Percentiles rank a stretch among this genome's conserved stretches.
These are phyloP conservation scores for Diceros bicornis DNA, from an alignment of 2,797 vertebrate genomes.

Conservation along the genomic window DNA sequence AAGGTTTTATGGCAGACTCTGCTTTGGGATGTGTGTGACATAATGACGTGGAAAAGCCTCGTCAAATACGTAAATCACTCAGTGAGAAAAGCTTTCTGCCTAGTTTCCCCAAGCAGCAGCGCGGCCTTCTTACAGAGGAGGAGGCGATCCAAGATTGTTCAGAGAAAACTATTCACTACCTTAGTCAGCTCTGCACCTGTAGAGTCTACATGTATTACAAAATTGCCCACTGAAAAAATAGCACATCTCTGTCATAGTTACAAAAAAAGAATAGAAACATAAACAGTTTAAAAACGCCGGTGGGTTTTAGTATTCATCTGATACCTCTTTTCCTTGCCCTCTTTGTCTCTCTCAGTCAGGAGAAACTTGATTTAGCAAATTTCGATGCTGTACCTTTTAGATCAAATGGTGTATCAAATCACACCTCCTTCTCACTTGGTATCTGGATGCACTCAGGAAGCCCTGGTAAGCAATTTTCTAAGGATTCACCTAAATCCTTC, in stretches of 20 bases:
- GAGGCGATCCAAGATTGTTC: conserved; percentile 75
- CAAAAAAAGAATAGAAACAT: conserved; percentile 63
- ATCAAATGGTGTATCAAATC: background rate
- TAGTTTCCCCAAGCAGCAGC: conserved; percentile 30
- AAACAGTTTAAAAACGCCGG: conserved; percentile 51
- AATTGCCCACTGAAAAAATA: conserved; percentile 74
- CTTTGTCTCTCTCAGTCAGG: background rate
- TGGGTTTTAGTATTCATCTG: conserved; percentile 22
- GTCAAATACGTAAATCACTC: background rate
- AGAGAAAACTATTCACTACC: conserved; percentile 56
- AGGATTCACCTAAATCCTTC: conserved; percentile 8
- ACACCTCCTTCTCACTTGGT: background rate
- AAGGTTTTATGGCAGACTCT: background rate
- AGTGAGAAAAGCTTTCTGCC: conserved; percentile 65
- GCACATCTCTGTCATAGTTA: conserved; percentile 64
- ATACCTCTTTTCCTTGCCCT: conserved; percentile 37
- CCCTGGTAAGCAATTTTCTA: background rate
- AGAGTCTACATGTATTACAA: conserved; percentile 69
- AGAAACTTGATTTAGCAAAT: background rate
- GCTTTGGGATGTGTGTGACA: background rate
- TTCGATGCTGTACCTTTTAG: background rate
- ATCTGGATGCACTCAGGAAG: background rate
- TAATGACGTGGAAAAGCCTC: background rate
- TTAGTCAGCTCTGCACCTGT: conserved; percentile 47
- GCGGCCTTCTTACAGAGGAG: conserved; percentile 64